Percentiles rank a stretch among this genome's conserved stretches.
These are phyloP conservation scores for Macaria notata DNA, from an alignment of 2,888 invertebrate species.

Conservation along the genomic window DNA sequence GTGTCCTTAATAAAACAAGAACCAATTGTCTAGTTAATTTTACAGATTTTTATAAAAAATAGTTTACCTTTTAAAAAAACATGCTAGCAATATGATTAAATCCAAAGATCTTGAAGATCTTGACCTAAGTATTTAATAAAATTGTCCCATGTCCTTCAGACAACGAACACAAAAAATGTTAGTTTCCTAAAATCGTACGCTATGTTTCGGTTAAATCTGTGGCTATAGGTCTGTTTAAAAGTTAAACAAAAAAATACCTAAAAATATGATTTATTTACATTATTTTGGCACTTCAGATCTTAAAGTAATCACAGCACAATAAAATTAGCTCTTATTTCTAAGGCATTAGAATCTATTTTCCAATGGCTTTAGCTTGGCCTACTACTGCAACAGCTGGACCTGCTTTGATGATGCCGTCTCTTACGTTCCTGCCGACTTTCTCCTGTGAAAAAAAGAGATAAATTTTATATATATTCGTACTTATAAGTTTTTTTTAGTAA, in stretches of 20 bases:
- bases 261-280: not conserved
- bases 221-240: not conserved
- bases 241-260: not conserved
- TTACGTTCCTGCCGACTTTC: constrained; percentile 42
- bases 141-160: too few species aligned
- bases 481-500: too few species aligned
- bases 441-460: constrained; percentile 39
- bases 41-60: too few species aligned
- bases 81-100: too few species aligned
- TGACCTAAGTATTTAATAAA: too few species aligned
- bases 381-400: constrained; percentile 51
- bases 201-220: too few species aligned
- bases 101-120: too few species aligned
- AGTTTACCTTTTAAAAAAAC: too few species aligned
- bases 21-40: too few species aligned
- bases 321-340: not conserved
- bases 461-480: not conserved
- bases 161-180: too few species aligned
- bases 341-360: constrained; percentile 31
- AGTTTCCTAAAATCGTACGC: too few species aligned
- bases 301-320: not conserved
- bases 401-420: constrained; percentile 51
- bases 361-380: constrained; percentile 38
- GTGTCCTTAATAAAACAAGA: too few species aligned
- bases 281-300: not conserved